Conservation (phyloP, 2,797 vertebrate genomes). For the Micropoecilia bifurca region DNA sequence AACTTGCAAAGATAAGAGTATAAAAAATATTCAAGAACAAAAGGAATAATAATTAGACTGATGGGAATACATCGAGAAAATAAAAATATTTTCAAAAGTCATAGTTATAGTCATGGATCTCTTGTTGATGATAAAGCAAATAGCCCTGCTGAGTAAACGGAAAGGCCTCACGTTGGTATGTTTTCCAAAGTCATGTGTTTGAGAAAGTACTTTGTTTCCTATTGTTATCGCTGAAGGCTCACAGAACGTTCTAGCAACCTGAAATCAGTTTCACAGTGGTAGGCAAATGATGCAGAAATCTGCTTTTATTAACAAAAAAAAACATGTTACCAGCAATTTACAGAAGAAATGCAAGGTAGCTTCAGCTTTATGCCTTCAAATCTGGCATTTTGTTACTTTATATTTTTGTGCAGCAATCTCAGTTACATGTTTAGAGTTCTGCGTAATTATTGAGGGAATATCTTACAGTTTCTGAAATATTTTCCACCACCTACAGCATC, state of each 20-base stretch:
- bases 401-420: background rate
- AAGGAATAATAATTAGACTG: background rate
- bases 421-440: background rate
- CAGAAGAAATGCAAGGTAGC: background rate
- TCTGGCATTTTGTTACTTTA: background rate
- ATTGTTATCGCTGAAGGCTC: background rate
- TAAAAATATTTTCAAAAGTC: background rate
- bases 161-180: background rate
- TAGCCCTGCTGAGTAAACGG: background rate
- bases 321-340: background rate
- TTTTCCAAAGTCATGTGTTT: background rate
- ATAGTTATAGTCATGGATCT: background rate
- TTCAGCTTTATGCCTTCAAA: background rate
- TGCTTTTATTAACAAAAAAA: background rate
- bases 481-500: background rate
- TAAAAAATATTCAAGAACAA: background rate
- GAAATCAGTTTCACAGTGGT: background rate
- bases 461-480: background rate
- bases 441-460: background rate
- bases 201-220: background rate
- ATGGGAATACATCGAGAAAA: background rate
- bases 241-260: background rate
- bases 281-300: background rate
- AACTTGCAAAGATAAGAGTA: background rate
- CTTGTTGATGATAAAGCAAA: background rate